phyloP scores from a whole-genome alignment of 2,113 vertebrate species.

The Cheirogaleus medius region DNA sequence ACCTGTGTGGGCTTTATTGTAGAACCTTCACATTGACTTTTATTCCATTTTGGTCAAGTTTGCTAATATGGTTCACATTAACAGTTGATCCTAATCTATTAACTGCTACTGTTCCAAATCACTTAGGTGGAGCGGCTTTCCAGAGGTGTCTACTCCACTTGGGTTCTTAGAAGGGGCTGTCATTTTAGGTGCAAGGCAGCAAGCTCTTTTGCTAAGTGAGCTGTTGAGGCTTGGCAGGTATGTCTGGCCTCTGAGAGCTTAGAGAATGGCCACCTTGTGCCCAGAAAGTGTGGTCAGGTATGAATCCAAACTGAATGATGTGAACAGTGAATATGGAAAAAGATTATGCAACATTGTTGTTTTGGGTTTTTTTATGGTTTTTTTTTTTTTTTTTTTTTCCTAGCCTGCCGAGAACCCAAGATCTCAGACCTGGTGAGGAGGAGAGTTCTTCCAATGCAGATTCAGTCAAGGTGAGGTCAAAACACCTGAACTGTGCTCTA shows the following conservation, averaged over 20 bases:
- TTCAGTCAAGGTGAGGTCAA: conserved; percentile 91
- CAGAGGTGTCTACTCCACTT: background rate
- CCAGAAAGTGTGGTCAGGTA: background rate
- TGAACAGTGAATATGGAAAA: conserved; percentile 59
- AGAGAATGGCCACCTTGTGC: too few relatives aligned
- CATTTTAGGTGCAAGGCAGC: background rate
- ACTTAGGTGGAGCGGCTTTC: background rate
- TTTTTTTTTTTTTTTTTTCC: conserved; percentile 59
- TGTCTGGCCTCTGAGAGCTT: background rate
- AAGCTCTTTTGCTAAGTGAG: background rate
- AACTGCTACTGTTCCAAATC: background rate
- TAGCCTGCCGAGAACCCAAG: conserved; percentile 97
- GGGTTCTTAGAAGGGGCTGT: background rate
- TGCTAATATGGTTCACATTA: background rate
- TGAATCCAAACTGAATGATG: background rate
- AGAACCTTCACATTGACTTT: conserved; percentile 3
- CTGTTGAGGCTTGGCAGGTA: background rate
- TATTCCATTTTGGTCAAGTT: background rate
- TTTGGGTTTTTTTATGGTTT: conserved; percentile 35
- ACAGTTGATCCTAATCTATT: background rate
- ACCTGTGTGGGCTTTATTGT: background rate
- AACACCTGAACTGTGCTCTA: conserved; percentile 60
- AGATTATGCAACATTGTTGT: conserved; percentile 65
- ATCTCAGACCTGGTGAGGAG: conserved; percentile 96
- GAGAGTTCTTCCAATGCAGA: conserved; percentile 90